These are phyloP conservation scores for Aradophagus sp. DNA, from an alignment of 1,140 invertebrate genomes.

Conservation along the genomic window DNA sequence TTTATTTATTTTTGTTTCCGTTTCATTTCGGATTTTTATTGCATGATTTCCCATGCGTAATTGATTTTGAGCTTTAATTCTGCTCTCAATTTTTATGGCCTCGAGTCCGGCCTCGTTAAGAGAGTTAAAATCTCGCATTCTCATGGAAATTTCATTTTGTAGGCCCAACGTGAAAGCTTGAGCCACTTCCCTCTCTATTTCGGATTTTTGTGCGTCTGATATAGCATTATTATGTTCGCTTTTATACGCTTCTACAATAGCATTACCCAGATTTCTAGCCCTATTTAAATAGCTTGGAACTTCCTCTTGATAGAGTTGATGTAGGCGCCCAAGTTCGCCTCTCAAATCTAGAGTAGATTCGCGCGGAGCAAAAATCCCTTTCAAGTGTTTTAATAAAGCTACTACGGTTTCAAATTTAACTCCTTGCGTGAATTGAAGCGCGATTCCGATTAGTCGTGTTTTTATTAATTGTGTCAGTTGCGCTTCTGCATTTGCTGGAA, in stretches of 20 bases:
- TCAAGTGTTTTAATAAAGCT: not conserved
- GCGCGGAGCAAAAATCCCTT: not conserved
- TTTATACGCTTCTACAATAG: conserved; percentile 12
- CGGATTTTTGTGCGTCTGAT: not conserved
- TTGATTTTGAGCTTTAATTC: conserved; percentile 5
- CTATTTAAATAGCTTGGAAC: conserved; percentile 9
- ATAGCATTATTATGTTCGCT: conserved; percentile 21
- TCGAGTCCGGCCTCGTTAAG: not conserved
- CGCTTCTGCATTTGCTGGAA: not conserved
- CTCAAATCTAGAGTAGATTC: not conserved
- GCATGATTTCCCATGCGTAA: not conserved
- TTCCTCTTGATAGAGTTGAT: conserved; percentile 9
- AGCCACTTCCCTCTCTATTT: conserved; percentile 3
- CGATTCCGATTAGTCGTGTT: not conserved
- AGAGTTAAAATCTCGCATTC: not conserved
- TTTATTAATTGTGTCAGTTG: not conserved
- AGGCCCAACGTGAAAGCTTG: conserved; percentile 10
- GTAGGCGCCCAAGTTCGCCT: conserved; percentile 3
- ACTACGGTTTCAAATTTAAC: not conserved
- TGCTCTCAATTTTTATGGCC: conserved; percentile 8
- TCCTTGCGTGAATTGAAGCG: conserved; percentile 1
- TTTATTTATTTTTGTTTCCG: not conserved
- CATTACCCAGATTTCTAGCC: conserved; percentile 1
- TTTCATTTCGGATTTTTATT: no score
- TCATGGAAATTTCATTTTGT: no score